Base-by-base conservation (phyloP, 2,888 invertebrate species). In the Psylliodes chrysocephalus region DNA sequence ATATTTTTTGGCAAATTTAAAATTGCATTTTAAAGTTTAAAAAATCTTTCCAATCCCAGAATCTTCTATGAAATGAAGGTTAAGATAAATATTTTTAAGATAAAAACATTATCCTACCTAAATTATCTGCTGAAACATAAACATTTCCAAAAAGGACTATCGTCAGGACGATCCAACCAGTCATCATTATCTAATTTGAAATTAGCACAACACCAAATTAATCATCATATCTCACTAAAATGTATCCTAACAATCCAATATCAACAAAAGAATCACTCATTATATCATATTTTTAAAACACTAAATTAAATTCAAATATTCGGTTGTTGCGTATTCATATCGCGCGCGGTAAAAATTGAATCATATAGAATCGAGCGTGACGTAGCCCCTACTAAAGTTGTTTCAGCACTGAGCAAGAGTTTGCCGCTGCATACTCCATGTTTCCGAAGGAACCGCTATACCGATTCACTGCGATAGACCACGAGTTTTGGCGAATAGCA, bases 81-180 rank as follows among this genome's bases (percentile, higher is more conserved):
- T n/a, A 22, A 6, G 6, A 22, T 22, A 22, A 2, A 22, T 22
- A 22, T 22, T 22, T 22, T 22, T 22, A 4, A 4, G 2, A 22
- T 22, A 22, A 10, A 7, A 33, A n/a, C n/a, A 33, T 33, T 25
- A 2, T 12, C 35, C 35, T 35, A 67, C 67, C 67, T 64, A 67
- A 64, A 64, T 67, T 67, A 47, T 67, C 67, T 25, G 67, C 67
- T 30, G 54, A 59, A 54, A 55, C 64, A 44, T 55, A 64, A 59
- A 64, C 55, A 52, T 55, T 55, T 40, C 67, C 67, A 55, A 62
- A 61, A 62, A 67, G 61, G 53, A 62, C 46, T 22, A 62, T 35
- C 30, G 55, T 49, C 47, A 64, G 44, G 49, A 60, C 52, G 55
- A 60, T 62, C 67, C 67, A 64, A 40, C 55, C 52, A 64, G 64